A percentile compares a stretch with the other conserved stretches of the same genome.
Evolutionary conservation across 2,888 invertebrate genomes (phyloP).

Genomic region (Oligia latruncula): DNA sequence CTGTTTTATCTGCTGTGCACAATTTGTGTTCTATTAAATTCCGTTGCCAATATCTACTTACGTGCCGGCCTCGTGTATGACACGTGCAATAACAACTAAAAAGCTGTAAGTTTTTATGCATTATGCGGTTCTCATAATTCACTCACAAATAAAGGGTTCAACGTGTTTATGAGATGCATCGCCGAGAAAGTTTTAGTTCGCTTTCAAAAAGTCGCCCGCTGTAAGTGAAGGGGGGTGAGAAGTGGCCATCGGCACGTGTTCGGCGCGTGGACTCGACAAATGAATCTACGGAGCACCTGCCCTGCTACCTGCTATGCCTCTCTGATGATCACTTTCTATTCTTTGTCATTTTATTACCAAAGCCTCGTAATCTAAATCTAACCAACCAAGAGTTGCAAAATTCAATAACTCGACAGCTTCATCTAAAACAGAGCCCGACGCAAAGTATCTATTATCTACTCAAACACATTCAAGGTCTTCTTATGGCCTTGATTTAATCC

Average conservation of each 20-base stretch:
- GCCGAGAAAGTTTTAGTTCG: conserved; percentile 61
- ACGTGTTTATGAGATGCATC: conserved; percentile 65
- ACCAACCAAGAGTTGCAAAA: not conserved
- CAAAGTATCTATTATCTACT: conserved; percentile 13
- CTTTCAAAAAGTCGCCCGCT: conserved; percentile 62
- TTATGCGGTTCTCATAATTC: conserved; percentile 64
- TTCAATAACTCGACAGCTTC: not conserved
- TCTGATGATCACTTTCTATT: conserved; percentile 5
- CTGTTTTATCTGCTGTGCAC: not conserved
- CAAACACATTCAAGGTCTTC: conserved; percentile 41
- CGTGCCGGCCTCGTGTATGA: conserved; percentile 40
- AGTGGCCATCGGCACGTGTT: conserved; percentile 64
- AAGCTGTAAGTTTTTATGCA: conserved; percentile 39
- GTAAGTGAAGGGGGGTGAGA: conserved; percentile 63
- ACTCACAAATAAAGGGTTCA: conserved; percentile 65
- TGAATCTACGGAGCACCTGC: conserved; percentile 49
- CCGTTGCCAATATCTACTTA: conserved; percentile 6
- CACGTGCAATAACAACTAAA: conserved; percentile 55
- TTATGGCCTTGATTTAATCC: conserved; percentile 31
- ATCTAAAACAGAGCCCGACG: conserved; percentile 2
- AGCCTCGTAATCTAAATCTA: not conserved
- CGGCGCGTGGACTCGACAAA: conserved; percentile 56
- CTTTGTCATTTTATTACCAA: conserved; percentile 10
- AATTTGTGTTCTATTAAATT: conserved; percentile 7
- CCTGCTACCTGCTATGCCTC: not conserved